Evolutionary conservation across 2,888 invertebrate genomes (phyloP), one percentile per base, ranked within the genome.

Genomic region (Liodrosophila aerea): DNA sequence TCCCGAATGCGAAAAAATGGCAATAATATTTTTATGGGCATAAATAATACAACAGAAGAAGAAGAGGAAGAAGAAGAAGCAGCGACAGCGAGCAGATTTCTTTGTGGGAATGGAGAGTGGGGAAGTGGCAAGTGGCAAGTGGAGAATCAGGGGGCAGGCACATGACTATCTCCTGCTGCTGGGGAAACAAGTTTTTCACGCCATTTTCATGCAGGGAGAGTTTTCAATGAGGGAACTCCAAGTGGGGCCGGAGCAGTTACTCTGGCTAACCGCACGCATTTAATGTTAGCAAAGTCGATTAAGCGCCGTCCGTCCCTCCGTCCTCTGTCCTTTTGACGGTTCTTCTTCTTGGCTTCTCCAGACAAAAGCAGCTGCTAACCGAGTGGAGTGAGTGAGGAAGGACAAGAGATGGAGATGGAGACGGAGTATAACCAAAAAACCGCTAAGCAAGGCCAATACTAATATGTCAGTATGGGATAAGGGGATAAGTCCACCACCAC

Each of bases 11-110:
- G 74, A 84, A 84, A 80, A 81, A 84, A 81, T 82, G 78, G 81
- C 81, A 81, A 84, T 84, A 81, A 81, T 81, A 81, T 82, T 81
- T 81, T 81, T 81, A 81, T 81, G 81, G 76, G 65, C 76, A 84
- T 81, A 77, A 81, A 81, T 81, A 81, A 81, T 84, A 67, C 62
- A 81, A 47, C 39, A 60, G 52, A 37, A 18, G 27, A 46, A 30
- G 4, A 34, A 36, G 44, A 34, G 7, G 18, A 16, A 37, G n/a
- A 7, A n/a, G 7, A 11, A 4, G 22, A 22, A 4, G 22, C 22
- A 2, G 3, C 2, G 22, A 22, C 3, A 22, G 22, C 2, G 22
- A 22, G 22, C 22, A 22, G 22, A 22, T 22, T 22, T 22, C 22
- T 22, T 22, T 22, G n/a, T n/a, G n/a, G n/a, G n/a, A n/a, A n/a